Evolutionary conservation across 2,797 vertebrate genomes (phyloP), one percentile per base, ranked within the genome.

Genomic region (Peromyscus attwateri): DNA sequence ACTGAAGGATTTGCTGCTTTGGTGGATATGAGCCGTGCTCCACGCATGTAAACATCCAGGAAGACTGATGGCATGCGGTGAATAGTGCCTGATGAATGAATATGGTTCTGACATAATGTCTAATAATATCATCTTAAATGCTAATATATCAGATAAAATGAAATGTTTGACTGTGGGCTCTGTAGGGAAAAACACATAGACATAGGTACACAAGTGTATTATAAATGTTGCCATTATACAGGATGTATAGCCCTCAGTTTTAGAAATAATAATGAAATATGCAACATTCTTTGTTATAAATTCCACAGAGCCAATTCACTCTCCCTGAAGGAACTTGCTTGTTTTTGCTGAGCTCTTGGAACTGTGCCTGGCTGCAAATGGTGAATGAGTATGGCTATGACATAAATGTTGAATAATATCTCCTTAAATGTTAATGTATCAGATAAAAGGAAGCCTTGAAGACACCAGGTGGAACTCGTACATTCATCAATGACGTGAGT

Each of bases 281-380:
- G 23, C 6, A 64, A 43, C 4, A 14, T 2, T 81, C 73, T 93
- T 92, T 43, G 3, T 77, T 90, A 55, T 80, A 71, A 73, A 83
- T 84, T 84, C n/a, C 60, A 23, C 8, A 55, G 43, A 55, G 62
- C 77, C 40, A 31, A 29, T 49, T 62, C 75, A 68, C 34, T 68
- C 17, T 75, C 89, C 79, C 64, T 55, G 64, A 90, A 91, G 31
- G 64, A n/a, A 75, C 89, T 77, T 55, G 64, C 43, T 93, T 73
- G 52, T 43, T 95, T 95, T 91, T 89, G 55, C 49, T 83, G 91
- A 89, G 89, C 73, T 91, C 87, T 96, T 83, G 10, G 71, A 83
- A 43, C 87, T 71, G 12, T 46, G 64, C 37, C 80, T 92, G 82
- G 49, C n/a, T 66, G 79, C 49, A 76, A 43, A 52, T 9, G 57